Base-by-base conservation (phyloP, 2,888 invertebrate genomes). In the Temnothorax ravouxi region DNA sequence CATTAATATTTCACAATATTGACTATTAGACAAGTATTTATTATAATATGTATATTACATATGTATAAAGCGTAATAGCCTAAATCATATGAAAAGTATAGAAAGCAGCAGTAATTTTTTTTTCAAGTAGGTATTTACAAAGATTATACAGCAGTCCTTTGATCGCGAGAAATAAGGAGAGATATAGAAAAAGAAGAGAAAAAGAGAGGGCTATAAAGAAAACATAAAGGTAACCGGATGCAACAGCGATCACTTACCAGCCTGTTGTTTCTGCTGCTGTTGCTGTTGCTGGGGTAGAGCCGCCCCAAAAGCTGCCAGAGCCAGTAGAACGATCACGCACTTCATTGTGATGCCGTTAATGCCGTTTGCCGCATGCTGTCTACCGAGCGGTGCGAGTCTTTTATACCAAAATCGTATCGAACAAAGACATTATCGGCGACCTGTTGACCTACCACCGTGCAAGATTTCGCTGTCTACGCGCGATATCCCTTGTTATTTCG, bases 361-460 rank as follows among this genome's bases (percentile, higher is more conserved):
- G 72, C 38, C 72, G 79, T 72, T 38, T 34, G 59, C 79, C 89
- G 92, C 92, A 93, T 93, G 92, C 86, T 86, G 54, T 86, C 80
- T 76, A 86, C 29, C 34, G 61, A 6, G 74, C 64, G 76, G 41
- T 29, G 80, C 62, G 79, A 86, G 85, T 82, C 93, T 94, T 95
- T 93, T 95, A 94, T 95, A 95, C 94, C 79, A 84, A 89, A 92
- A 91, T 90, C 71, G 77, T 93, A 93, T 94, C 92, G 75, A 87
- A 76, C 84, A 87, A 88, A 56, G 75, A 64, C 90, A 89, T 87
- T 93, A 94, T 94, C 94, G 74, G 41, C 87, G 92, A 92, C 93
- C 93, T 88, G 86, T 15, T 89, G 94, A 94, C 92, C 94, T 86
- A 75, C 66, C 85, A 80, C 88, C 84, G 59, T 82, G 81, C 76